Percentiles rank a stretch among this genome's conserved stretches.
Evolutionary conservation across 1,140 invertebrate species (phyloP).

Genomic region (Campoletis sonorensis): DNA sequence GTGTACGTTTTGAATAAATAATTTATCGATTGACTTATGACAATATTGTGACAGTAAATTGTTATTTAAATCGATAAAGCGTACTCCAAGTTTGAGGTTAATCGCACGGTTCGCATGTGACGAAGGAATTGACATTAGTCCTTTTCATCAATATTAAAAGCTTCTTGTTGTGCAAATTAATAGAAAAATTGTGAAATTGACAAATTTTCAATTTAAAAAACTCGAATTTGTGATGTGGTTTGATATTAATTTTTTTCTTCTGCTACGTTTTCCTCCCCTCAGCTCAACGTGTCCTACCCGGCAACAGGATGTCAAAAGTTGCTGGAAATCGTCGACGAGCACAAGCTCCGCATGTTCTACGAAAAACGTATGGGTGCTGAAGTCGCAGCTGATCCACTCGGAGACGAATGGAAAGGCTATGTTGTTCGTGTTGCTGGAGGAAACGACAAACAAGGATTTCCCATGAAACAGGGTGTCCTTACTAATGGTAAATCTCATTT

Average conservation of each 20-base stretch:
- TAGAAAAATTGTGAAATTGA: too few relatives aligned
- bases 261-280: too few relatives aligned
- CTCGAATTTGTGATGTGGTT: too few relatives aligned
- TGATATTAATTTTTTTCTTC: too few relatives aligned
- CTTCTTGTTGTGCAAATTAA: too few relatives aligned
- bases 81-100: too few relatives aligned
- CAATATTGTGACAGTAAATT: not conserved
- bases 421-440: conserved; percentile 96
- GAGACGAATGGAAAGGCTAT: conserved; percentile 99
- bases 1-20: not conserved
- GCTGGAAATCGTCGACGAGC: conserved; percentile 98
- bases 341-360: conserved; percentile 98
- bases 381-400: conserved; percentile 94
- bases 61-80: not conserved
- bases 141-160: too few relatives aligned
- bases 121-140: too few relatives aligned
- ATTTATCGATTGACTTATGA: not conserved
- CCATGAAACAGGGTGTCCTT: conserved; percentile 99
- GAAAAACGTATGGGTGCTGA: conserved; percentile 99
- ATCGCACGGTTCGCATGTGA: too few relatives aligned
- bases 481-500: conserved; percentile 86
- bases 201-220: too few relatives aligned
- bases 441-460: conserved; percentile 99
- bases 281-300: conserved; percentile 99
- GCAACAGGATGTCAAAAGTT: conserved; percentile 99